phyloP scores from a whole-genome alignment of 2,797 vertebrate species.

The Acanthornis magna region DNA sequence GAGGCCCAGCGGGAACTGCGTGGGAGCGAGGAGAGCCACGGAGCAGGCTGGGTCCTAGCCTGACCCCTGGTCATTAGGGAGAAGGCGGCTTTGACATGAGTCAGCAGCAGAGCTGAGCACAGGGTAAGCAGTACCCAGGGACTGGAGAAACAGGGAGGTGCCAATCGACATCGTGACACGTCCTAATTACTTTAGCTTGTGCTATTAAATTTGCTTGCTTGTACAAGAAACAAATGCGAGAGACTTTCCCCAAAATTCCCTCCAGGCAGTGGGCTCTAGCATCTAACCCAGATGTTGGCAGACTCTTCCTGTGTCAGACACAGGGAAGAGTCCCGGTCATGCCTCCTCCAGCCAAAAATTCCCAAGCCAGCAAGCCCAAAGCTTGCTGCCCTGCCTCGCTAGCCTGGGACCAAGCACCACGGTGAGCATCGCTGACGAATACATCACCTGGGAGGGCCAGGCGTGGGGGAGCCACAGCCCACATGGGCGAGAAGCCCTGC shows the following conservation, averaged over 20 bases:
- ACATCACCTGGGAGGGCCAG: neutral
- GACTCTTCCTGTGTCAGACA: neutral
- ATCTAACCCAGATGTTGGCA: neutral
- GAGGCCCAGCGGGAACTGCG: conserved; percentile 29
- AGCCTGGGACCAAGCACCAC: neutral
- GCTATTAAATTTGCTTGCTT: neutral
- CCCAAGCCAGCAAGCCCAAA: neutral
- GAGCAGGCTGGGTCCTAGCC: neutral
- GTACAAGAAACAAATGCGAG: neutral
- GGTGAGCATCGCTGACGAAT: neutral
- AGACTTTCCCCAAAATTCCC: conserved; percentile 16
- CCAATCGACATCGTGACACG: neutral
- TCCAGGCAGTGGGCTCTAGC: neutral
- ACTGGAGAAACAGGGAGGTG: neutral
- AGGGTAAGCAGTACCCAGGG: neutral
- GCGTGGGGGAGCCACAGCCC: neutral
- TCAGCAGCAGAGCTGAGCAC: neutral
- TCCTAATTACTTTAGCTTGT: neutral
- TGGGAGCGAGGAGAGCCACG: neutral
- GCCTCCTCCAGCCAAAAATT: neutral
- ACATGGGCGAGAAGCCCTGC: neutral
- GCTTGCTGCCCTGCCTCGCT: neutral
- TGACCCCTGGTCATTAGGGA: neutral
- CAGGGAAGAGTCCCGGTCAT: neutral
- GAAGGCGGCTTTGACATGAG: conserved; percentile 15